Conservation (phyloP, 2,888 invertebrate species). For the Apamea monoglypha region DNA sequence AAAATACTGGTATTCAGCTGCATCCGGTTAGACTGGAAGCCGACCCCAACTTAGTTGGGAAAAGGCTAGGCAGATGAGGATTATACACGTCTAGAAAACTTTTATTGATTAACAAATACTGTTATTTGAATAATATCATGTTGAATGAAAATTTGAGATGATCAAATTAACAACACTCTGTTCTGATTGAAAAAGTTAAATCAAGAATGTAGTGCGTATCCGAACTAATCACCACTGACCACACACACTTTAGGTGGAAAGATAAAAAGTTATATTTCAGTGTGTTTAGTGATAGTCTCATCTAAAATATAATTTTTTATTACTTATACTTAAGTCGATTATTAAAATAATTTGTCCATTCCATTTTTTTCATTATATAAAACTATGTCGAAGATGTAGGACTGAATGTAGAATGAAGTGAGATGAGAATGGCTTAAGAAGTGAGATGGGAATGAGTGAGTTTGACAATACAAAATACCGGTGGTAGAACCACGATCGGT, state of each 20-base stretch:
- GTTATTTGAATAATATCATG: background rate
- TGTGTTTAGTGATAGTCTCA: background rate
- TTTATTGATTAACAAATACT: background rate
- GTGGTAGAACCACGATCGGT: constrained; percentile 58
- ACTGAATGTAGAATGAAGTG: background rate
- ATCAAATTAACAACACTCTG: background rate
- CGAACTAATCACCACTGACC: constrained; percentile 13
- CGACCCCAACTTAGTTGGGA: no score
- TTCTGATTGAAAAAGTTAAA: background rate
- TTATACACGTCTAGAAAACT: background rate
- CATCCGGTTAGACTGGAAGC: no score
- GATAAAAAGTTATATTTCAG: no score
- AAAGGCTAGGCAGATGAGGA: no score
- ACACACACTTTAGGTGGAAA: background rate
- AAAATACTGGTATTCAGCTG: no score
- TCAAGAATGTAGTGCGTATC: constrained; percentile 12
- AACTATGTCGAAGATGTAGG: background rate
- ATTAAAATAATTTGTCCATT: background rate
- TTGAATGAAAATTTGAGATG: background rate
- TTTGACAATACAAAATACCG: constrained; percentile 13
- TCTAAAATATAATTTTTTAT: background rate
- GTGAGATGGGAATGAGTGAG: constrained; percentile 34
- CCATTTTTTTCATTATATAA: background rate
- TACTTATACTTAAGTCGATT: background rate
- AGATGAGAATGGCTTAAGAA: background rate